Evolutionary conservation across 53 echinoderm and acorn worm genomes (phyloP).

Genomic region (Paelopatides confundens): DNA sequence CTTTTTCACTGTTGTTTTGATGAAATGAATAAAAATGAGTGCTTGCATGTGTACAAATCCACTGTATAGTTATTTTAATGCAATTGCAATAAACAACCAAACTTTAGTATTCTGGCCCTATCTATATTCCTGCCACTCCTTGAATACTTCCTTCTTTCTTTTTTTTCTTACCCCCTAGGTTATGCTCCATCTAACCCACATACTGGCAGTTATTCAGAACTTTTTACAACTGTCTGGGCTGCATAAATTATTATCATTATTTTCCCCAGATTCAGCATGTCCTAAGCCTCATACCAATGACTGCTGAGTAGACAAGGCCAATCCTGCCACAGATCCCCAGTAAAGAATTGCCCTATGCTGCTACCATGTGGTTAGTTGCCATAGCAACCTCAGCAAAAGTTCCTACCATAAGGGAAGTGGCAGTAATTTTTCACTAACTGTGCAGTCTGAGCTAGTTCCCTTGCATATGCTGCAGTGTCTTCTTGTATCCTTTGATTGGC

Average conservation of each 20-base stretch:
- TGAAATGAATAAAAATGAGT: too few relatives aligned
- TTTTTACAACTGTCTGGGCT: not conserved
- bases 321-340: slow-evolving; percentile 34
- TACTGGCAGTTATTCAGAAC: not conserved
- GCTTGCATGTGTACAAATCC: too few relatives aligned
- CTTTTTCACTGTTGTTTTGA: too few relatives aligned
- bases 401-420: slow-evolving; percentile 48
- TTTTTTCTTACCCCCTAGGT: too few relatives aligned
- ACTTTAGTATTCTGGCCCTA: not conserved
- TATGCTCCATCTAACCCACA: not conserved
- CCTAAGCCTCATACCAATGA: not conserved
- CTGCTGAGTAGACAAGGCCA: slow-evolving; percentile 59
- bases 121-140: not conserved
- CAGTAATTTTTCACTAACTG: slow-evolving; percentile 49
- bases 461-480: slow-evolving; percentile 26
- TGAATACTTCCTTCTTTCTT: not conserved
- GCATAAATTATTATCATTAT: not conserved
- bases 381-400: slow-evolving; percentile 17
- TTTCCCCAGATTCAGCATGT: slow-evolving; percentile 19
- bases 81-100: too few relatives aligned
- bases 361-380: slow-evolving; percentile 43
- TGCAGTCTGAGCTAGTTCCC: slow-evolving; percentile 30
- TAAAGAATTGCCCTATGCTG: not conserved
- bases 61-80: too few relatives aligned
- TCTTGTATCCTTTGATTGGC: slow-evolving; percentile 69